Evolutionary conservation across 2,113 vertebrate species (phyloP).

Genomic region (Nestor notabilis): DNA sequence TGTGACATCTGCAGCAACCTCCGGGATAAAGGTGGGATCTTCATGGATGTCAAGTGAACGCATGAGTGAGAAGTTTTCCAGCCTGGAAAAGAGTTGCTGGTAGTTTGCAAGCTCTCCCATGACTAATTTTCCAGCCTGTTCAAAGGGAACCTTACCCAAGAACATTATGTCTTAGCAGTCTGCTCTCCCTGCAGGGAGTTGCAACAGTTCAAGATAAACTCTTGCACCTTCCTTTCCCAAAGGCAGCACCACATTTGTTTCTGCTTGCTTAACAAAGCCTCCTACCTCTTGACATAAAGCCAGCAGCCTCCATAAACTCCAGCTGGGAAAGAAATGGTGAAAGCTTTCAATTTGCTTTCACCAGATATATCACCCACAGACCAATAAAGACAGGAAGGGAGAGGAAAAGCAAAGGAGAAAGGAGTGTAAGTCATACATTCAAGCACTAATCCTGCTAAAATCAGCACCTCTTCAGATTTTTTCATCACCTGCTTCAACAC

Average conservation of each 20-base stretch:
- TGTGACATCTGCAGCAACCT: background rate
- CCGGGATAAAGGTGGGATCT: conserved; percentile 56
- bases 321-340: background rate
- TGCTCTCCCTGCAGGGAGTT: background rate
- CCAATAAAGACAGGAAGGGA: background rate
- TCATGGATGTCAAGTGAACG: conserved; percentile 64
- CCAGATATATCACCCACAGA: background rate
- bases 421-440: background rate
- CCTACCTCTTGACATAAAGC: conserved; percentile 1
- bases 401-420: background rate
- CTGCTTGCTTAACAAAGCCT: conserved; percentile 10
- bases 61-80: conserved; percentile 54
- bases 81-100: background rate
- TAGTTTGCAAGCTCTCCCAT: background rate
- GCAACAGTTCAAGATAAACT: conserved; percentile 6
- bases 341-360: background rate
- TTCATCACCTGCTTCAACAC: background rate
- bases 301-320: background rate
- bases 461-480: background rate
- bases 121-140: background rate
- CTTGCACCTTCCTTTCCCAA: background rate
- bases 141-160: background rate
- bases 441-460: background rate
- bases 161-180: background rate
- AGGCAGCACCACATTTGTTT: background rate